phyloP scores from a whole-genome alignment of 2,113 vertebrate genomes.

The Cheilinus undulatus region DNA sequence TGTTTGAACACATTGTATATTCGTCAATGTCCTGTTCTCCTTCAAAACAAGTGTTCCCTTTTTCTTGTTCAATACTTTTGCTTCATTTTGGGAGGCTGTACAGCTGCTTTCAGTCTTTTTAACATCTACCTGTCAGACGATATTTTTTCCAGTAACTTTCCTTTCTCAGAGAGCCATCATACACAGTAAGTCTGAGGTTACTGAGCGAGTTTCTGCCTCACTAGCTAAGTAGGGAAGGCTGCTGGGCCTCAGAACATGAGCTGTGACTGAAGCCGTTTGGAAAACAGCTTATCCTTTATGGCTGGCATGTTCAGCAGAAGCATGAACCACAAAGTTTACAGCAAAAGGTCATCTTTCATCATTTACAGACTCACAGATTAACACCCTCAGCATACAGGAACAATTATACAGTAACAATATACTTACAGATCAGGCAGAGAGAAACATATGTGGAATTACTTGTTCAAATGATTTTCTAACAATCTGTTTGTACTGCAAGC shows the following conservation, averaged over 20 bases:
- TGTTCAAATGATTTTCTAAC: not conserved
- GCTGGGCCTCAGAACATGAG: slow-evolving; percentile 54
- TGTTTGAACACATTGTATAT: slow-evolving; percentile 10
- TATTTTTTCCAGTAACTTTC: not conserved
- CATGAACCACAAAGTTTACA: slow-evolving; percentile 43
- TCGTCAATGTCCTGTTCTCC: not conserved
- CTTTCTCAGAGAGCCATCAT: slow-evolving; percentile 13
- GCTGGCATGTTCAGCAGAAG: slow-evolving; percentile 57
- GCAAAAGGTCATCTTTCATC: slow-evolving; percentile 63
- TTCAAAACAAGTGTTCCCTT: not conserved
- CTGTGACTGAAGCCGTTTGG: no score
- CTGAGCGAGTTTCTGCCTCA: slow-evolving; percentile 54
- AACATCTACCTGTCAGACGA: slow-evolving; percentile 25
- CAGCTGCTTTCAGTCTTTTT: not conserved
- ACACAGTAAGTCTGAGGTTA: slow-evolving; percentile 50
- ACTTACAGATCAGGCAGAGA: not conserved
- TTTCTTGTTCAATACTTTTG: slow-evolving; percentile 3
- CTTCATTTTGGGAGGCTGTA: not conserved
- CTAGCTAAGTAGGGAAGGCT: slow-evolving; percentile 42
- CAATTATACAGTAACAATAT: slow-evolving; percentile 13
- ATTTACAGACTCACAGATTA: slow-evolving; percentile 51
- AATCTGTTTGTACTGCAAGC: slow-evolving; percentile 4
- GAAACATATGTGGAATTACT: slow-evolving; percentile 23
- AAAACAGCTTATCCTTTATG: no score
- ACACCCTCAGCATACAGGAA: slow-evolving; percentile 11